phyloP scores from a whole-genome alignment of 2,888 invertebrate genomes.

The Phengaris arion region DNA sequence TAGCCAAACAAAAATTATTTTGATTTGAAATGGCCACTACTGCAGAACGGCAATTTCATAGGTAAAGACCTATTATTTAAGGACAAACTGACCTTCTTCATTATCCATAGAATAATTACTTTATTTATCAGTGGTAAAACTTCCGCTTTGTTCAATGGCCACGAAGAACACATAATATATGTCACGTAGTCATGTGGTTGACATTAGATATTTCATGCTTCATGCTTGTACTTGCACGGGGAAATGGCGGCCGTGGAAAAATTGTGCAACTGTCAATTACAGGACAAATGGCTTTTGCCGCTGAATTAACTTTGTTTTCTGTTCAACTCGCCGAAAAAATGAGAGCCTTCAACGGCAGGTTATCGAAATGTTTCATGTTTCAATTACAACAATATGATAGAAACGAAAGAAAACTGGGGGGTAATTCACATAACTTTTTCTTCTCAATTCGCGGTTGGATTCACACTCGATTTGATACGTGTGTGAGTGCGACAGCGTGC shows the following conservation, averaged over 20 bases:
- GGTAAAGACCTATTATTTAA: no score
- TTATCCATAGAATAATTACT: not conserved
- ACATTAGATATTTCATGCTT: slow-evolving; percentile 47
- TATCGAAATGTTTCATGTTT: not conserved
- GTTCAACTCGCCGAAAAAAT: not conserved
- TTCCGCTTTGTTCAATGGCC: not conserved
- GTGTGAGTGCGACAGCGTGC: no score
- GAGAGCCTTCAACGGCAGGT: not conserved
- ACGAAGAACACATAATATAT: slow-evolving; percentile 7
- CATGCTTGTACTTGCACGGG: slow-evolving; percentile 45
- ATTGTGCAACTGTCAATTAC: slow-evolving; percentile 61
- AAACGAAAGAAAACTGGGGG: not conserved
- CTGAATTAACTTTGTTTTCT: slow-evolving; percentile 16
- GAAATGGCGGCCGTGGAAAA: slow-evolving; percentile 49
- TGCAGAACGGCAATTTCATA: no score
- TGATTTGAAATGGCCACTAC: no score
- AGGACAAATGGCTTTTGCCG: slow-evolving; percentile 37
- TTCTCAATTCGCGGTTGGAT: no score
- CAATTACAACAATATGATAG: not conserved
- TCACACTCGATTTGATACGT: no score
- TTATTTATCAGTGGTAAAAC: not conserved
- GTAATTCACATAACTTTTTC: no score
- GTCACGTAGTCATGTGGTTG: slow-evolving; percentile 29
- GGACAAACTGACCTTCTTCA: not conserved
- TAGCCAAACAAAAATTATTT: no score